These are phyloP conservation scores for Helobdella robusta DNA, from an alignment of 2,888 invertebrate species.

Conservation along the genomic window DNA sequence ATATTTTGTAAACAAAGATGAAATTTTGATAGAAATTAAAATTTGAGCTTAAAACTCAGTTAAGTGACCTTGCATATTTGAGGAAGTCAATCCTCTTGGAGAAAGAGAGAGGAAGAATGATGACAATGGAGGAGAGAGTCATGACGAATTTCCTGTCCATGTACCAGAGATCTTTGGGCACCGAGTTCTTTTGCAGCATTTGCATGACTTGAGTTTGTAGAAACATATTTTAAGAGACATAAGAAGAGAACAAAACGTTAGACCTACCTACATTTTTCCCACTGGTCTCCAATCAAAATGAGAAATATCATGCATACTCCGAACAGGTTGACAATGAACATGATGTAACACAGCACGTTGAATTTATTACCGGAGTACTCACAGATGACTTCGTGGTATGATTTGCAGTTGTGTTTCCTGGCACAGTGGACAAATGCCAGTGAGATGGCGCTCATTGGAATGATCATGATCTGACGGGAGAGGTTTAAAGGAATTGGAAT, in stretches of 20 bases:
- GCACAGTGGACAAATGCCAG: constrained; percentile 56
- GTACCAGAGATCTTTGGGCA: constrained; percentile 50
- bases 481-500: too few relatives aligned
- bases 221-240: too few relatives aligned
- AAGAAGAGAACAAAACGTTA: too few relatives aligned
- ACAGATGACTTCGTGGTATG: constrained; percentile 50
- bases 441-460: constrained; percentile 49
- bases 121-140: constrained; percentile 49
- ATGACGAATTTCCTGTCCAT: constrained; percentile 54
- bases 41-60: background rate
- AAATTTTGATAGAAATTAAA: background rate
- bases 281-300: background rate
- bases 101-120: constrained; percentile 58
- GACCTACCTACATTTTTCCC: too few relatives aligned
- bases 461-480: constrained; percentile 49
- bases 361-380: constrained; percentile 45
- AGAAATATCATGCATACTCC: background rate
- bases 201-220: too few relatives aligned
- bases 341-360: background rate
- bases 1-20: background rate
- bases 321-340: background rate
- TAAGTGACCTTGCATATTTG: constrained; percentile 53
- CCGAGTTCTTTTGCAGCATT: too few relatives aligned
- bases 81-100: constrained; percentile 57
- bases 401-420: constrained; percentile 49